phyloP scores from a whole-genome alignment of 2,888 invertebrate genomes.

The Formica aserva region DNA sequence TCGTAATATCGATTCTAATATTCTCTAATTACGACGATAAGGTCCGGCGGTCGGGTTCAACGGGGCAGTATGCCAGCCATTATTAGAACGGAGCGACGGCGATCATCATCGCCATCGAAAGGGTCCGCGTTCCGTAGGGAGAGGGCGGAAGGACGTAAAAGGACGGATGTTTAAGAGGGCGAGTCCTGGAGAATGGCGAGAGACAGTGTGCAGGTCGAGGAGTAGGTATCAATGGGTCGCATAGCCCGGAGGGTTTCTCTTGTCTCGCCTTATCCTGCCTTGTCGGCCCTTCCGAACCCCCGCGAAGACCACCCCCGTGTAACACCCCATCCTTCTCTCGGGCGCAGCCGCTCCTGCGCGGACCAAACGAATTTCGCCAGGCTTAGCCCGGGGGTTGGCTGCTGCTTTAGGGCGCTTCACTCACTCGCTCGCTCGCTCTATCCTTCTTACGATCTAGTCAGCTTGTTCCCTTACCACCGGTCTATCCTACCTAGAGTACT shows the following conservation, averaged over 20 bases:
- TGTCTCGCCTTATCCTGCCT: slow-evolving; percentile 51
- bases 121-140: slow-evolving; percentile 33
- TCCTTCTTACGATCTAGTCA: slow-evolving; percentile 31
- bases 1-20: slow-evolving; percentile 1
- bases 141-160: slow-evolving; percentile 32
- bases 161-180: slow-evolving; percentile 54
- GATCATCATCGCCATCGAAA: slow-evolving; percentile 41
- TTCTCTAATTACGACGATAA: slow-evolving; percentile 59
- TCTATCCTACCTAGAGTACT: not conserved
- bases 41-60: slow-evolving; percentile 76
- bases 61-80: slow-evolving; percentile 84
- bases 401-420: slow-evolving; percentile 64
- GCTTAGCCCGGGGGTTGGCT: slow-evolving; percentile 76
- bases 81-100: slow-evolving; percentile 81
- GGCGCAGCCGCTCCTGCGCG: slow-evolving; percentile 72
- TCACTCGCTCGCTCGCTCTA: slow-evolving; percentile 53
- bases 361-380: slow-evolving; percentile 74
- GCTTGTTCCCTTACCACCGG: slow-evolving; percentile 49
- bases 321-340: slow-evolving; percentile 60
- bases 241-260: slow-evolving; percentile 65
- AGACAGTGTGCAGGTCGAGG: slow-evolving; percentile 60
- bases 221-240: slow-evolving; percentile 72
- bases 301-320: slow-evolving; percentile 37
- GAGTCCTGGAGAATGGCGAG: slow-evolving; percentile 38
- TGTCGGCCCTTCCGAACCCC: slow-evolving; percentile 30